phyloP scores from a whole-genome alignment of 2,113 vertebrate species.

The Mohoua ochrocephala region DNA sequence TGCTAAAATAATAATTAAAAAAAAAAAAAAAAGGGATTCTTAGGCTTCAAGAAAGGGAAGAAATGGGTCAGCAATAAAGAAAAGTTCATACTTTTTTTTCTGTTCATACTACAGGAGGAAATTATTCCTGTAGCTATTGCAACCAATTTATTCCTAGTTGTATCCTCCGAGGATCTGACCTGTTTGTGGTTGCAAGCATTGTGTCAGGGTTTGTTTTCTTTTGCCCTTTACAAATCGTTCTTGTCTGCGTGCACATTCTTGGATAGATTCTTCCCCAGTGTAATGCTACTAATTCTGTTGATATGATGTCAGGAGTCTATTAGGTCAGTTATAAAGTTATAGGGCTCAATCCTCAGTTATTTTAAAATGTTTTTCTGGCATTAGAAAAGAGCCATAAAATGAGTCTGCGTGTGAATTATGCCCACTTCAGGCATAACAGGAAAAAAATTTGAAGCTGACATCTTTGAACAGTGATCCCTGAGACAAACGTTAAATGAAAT shows the following conservation, averaged over 20 bases:
- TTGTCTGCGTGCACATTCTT: neutral
- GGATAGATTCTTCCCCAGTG: slow-evolving; percentile 23
- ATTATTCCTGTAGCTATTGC: neutral
- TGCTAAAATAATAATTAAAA: neutral
- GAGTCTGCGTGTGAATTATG: neutral
- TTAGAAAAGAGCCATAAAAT: neutral
- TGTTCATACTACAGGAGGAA: neutral
- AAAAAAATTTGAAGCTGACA: neutral
- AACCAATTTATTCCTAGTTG: neutral
- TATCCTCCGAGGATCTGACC: slow-evolving; percentile 15
- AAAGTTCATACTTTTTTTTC: neutral
- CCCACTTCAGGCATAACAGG: neutral
- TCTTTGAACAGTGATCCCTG: neutral
- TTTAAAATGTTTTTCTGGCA: neutral
- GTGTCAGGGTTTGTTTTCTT: slow-evolving; percentile 22
- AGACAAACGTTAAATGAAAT: neutral
- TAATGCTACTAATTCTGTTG: slow-evolving; percentile 46
- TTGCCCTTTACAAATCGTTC: slow-evolving; percentile 11
- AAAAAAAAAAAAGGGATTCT: neutral
- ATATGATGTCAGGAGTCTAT: slow-evolving; percentile 26
- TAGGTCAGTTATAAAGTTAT: slow-evolving; percentile 22
- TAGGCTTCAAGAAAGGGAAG: neutral
- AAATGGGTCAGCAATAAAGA: neutral
- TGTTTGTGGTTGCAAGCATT: slow-evolving; percentile 11
- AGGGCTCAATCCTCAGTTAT: neutral